These are phyloP conservation scores for Drosophila multiciliata DNA, from an alignment of 2,888 invertebrate genomes.

Conservation along the genomic window DNA sequence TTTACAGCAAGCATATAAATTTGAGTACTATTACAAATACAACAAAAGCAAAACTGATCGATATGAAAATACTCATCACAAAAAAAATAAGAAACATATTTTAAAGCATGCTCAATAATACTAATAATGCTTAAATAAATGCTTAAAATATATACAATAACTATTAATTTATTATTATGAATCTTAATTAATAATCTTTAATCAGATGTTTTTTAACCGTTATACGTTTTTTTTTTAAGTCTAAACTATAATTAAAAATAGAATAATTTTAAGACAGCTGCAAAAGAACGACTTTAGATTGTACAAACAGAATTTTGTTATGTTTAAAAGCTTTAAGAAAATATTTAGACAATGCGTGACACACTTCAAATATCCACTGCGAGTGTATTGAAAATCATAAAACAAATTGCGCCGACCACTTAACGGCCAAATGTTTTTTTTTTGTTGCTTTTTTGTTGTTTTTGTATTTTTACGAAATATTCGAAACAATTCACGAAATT, in stretches of 20 bases:
- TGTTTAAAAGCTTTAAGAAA: background rate
- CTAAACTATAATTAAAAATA: background rate
- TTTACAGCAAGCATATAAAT: constrained; percentile 45
- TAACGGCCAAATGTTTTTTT: constrained; percentile 46
- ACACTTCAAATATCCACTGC: constrained; percentile 9
- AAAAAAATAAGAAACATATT: background rate
- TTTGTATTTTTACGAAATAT: constrained; percentile 68
- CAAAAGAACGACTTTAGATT: background rate
- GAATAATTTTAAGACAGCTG: background rate
- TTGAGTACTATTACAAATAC: constrained; percentile 53
- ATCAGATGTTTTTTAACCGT: background rate
- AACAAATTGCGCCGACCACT: constrained; percentile 58
- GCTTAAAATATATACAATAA: background rate
- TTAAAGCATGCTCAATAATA: background rate
- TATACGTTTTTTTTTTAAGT: background rate
- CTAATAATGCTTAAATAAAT: background rate
- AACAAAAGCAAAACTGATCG: constrained; percentile 12
- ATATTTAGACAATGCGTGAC: constrained; percentile 1
- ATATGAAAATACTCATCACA: constrained; percentile 5
- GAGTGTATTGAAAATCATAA: constrained; percentile 17
- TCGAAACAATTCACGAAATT: constrained; percentile 55
- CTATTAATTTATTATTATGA: background rate
- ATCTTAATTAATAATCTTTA: background rate
- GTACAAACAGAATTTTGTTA: background rate
- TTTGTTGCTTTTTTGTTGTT: constrained; percentile 35